phyloP scores from a whole-genome alignment of 2,797 vertebrate species.

The Sebastes oblongus region DNA sequence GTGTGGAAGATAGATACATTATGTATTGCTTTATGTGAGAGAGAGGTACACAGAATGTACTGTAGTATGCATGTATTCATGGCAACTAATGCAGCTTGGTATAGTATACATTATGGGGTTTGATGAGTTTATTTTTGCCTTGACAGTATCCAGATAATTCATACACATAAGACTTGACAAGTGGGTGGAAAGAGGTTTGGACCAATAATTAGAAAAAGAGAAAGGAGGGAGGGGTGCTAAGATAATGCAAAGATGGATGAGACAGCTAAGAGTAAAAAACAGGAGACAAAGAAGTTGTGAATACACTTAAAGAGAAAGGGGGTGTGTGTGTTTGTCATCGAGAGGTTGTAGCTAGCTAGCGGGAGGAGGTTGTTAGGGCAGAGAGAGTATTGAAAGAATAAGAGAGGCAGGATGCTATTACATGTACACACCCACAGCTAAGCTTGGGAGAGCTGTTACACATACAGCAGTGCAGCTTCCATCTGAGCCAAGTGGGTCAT shows the following conservation, averaged over 20 bases:
- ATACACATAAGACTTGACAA: not conserved
- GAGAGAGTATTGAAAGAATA: not conserved
- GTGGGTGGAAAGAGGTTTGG: not conserved
- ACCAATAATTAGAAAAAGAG: not conserved
- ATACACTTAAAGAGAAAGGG: not conserved
- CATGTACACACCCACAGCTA: conserved; percentile 31
- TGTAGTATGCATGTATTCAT: not conserved
- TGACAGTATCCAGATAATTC: not conserved
- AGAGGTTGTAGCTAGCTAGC: not conserved
- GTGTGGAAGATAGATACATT: not conserved
- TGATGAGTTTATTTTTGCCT: not conserved
- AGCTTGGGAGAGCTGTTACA: conserved; percentile 22
- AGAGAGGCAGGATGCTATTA: conserved; percentile 21
- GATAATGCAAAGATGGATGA: not conserved
- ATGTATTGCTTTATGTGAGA: not conserved
- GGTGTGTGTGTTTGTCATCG: not conserved
- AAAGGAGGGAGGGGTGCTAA: not conserved
- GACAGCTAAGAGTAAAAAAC: not conserved
- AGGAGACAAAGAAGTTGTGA: not conserved
- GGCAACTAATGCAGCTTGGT: not conserved
- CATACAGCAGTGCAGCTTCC: not conserved
- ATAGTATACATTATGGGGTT: not conserved
- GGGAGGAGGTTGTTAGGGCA: not conserved
- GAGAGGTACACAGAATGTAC: not conserved
- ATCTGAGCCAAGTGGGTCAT: conserved; percentile 56